Base-by-base conservation (phyloP, 1,140 invertebrate species). In the Calliopsis andreniformis region DNA sequence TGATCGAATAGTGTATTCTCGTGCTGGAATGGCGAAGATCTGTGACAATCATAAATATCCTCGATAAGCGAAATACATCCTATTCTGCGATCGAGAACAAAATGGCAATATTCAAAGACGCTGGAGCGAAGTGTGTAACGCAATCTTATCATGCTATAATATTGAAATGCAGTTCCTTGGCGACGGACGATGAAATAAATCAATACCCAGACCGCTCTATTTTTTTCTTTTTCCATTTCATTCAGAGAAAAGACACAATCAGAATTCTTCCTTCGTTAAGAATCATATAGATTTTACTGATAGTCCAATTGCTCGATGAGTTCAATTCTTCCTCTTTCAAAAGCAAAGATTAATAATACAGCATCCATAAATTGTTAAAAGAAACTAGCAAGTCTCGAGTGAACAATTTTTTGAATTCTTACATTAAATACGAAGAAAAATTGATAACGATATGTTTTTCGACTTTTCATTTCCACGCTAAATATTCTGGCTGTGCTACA, bases 81-180 rank as follows among this genome's bases (percentile, higher is more conserved):
- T 3, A 12, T 39, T 55, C 25, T 8, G 18, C 4, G 7, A 58
- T 32, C 16, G 25, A 30, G 30, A 39, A 25, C 39, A 45, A 78
- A 1, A 18, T 18, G 20, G 43, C n/a, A n/a, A 64, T 53, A 82
- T 72, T 45, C n/a, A 30, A 53, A 53, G 69, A 77, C 30, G 55
- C 25, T 47, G 56, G 45, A 70, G 73, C 75, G 62, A 80, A 84
- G 72, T 80, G 63, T 83, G 77, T 85, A 90, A 90, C 82, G 80
- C 79, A 85, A 79, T 75, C 80, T 84, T 84, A 86, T 88, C 89
- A 90, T 90, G 88, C 89, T 81, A 90, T 87, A 86, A 89, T 90
- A 90, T 89, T 86, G 88, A 90, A 90, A 89, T 90, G 88, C 87
- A 88, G 83, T 88, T 84, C 76, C 77, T 86, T 90, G 88, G 85